These are phyloP conservation scores for Sebastes nivosus DNA, from an alignment of 2,797 vertebrate genomes.

Conservation along the genomic window DNA sequence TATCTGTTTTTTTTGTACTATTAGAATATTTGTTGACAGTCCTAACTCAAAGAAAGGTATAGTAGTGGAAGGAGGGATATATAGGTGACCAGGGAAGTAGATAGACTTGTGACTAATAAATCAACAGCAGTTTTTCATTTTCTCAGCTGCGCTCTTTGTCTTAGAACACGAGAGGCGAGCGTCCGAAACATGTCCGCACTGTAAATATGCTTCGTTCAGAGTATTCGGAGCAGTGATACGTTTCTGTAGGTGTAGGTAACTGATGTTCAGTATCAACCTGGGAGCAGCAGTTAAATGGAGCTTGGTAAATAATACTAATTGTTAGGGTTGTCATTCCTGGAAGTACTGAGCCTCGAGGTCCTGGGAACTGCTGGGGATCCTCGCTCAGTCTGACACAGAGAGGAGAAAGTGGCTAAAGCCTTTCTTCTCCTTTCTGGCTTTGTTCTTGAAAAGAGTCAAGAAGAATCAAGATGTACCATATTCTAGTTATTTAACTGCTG, in stretches of 20 bases:
- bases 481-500: conserved; percentile 50
- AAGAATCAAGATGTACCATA: conserved; percentile 33
- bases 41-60: neutral
- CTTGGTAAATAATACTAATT: neutral
- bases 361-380: neutral
- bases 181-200: neutral
- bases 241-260: conserved; percentile 1
- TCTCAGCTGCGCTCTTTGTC: conserved; percentile 29
- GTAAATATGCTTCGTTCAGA: conserved; percentile 41
- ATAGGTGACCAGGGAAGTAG: neutral
- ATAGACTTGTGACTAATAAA: neutral
- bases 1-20: too few species aligned
- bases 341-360: neutral
- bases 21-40: too few species aligned
- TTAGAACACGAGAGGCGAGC: neutral
- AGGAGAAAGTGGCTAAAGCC: conserved; percentile 10
- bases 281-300: neutral
- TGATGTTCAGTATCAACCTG: conserved; percentile 12
- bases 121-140: conserved; percentile 7
- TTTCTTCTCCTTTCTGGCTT: conserved; percentile 25
- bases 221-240: neutral
- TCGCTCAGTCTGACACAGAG: conserved; percentile 12
- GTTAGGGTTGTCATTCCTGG: conserved; percentile 4
- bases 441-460: conserved; percentile 26
- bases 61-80: neutral